phyloP scores from a whole-genome alignment of 2,888 invertebrate species.

The Bhutanitis thaidina region DNA sequence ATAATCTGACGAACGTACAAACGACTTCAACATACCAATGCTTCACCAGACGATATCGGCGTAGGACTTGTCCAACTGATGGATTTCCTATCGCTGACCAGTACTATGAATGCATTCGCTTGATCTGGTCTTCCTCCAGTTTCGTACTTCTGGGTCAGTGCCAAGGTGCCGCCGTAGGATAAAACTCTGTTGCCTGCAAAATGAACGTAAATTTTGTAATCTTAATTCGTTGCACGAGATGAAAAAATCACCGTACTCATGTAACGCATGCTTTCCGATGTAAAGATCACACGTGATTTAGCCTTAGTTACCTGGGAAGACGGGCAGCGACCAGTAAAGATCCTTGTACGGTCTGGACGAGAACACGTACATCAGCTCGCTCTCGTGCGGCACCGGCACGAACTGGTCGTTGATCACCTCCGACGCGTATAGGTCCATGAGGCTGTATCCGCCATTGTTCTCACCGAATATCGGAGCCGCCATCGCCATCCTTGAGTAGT shows the following conservation, averaged over 20 bases:
- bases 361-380: constrained; percentile 64
- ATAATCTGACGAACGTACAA: too few species aligned
- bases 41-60: constrained; percentile 73
- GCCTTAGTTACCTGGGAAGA: constrained; percentile 53
- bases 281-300: too few species aligned
- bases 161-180: constrained; percentile 92
- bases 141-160: constrained; percentile 85
- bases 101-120: constrained; percentile 89
- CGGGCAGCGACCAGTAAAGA: constrained; percentile 66
- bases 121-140: constrained; percentile 69
- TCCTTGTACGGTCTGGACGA: constrained; percentile 44
- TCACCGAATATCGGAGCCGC: constrained; percentile 63
- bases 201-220: too few species aligned
- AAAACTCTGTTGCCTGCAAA: constrained; percentile 84
- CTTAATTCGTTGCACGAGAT: too few species aligned
- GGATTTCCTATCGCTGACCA: constrained; percentile 88
- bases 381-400: constrained; percentile 53
- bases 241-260: too few species aligned
- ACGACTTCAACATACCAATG: constrained; percentile 74
- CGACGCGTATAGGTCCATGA: constrained; percentile 56
- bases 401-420: constrained; percentile 55
- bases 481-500: constrained; percentile 50
- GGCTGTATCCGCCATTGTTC: constrained; percentile 57
- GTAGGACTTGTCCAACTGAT: constrained; percentile 87
- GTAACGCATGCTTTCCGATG: too few species aligned